Base-by-base conservation (phyloP, 2,113 vertebrate genomes). In the Ictidomys tridecemlineatus region DNA sequence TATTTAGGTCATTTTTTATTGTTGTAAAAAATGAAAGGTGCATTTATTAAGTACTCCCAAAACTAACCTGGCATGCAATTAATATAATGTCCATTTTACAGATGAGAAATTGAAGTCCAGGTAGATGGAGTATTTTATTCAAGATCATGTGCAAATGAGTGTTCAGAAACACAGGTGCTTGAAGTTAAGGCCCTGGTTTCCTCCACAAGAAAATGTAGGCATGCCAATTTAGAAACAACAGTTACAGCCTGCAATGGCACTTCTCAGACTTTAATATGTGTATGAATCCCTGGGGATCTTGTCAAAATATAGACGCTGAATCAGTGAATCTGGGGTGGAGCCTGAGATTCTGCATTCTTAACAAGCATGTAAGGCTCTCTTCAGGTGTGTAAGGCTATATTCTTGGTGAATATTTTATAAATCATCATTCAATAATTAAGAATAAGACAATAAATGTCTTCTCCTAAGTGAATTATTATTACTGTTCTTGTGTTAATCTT, bases 351-450 rank as follows among this genome's bases (percentile, higher is more conserved):
- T 69, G 32, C 51, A 17, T 89, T 78, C 69, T 14, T 83, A 8
- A 28, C 4, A 67, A 26, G 45, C 24, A 58, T 58, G 56, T 24
- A 58, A 58, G 56, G 20, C 20, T 58, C 7, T 58, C 48, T 5
- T 4, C 48, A 92, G 5, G 18, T 76, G 10, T 53, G 72, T 10
- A 30, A 45, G 20, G 2, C 9, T 73, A 10, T 58, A 24, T 94
- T 94, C 78, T 79, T 96, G 83, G 78, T 45, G 34, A 95, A 4
- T 26, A 87, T 85, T 89, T 91, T 85, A 79, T 5, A 89, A 94
- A 72, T 30, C 89, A 2, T n/a, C 20, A 58, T 86, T 48, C 48
- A 45, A 42, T 65, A 69, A 7, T 37, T 80, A 93, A 91, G n/a
- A 85, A 83, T 48, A 78, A 83, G 16, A 39, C 85, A 91, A 11